These are phyloP conservation scores for Xestia xanthographa DNA, from an alignment of 2,888 invertebrate genomes.

Conservation along the genomic window DNA sequence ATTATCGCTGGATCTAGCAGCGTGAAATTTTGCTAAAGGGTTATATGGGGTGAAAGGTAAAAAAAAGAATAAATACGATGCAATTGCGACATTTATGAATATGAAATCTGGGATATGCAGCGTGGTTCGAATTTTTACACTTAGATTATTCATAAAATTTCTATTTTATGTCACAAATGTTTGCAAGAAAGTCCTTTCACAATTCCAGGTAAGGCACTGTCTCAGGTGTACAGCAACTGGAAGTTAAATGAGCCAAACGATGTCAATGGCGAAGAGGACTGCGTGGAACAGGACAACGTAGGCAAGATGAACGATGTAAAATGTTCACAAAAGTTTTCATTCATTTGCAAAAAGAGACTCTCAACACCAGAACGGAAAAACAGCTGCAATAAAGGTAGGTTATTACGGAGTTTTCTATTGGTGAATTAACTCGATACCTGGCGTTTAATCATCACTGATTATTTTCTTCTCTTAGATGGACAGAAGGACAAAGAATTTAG, in stretches of 20 bases:
- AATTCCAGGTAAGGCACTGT: slow-evolving; percentile 74
- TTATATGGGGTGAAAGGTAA: no score
- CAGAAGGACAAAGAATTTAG: no score
- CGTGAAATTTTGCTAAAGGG: no score
- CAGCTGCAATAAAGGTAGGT: slow-evolving; percentile 74
- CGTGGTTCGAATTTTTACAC: no score
- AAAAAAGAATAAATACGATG: no score
- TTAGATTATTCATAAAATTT: no score
- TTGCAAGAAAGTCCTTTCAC: not conserved
- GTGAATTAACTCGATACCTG: not conserved
- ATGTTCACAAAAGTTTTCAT: slow-evolving; percentile 73
- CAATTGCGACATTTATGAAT: no score
- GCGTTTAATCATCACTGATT: not conserved
- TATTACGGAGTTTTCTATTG: accelerated
- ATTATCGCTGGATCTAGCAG: no score
- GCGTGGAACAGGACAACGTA: slow-evolving; percentile 62
- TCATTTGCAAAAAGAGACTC: slow-evolving; percentile 81
- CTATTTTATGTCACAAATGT: no score
- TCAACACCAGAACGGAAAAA: slow-evolving; percentile 76
- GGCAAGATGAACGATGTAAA: slow-evolving; percentile 73
- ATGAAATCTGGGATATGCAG: no score
- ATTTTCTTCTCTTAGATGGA: not conserved
- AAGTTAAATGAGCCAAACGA: slow-evolving; percentile 79
- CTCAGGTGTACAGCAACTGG: slow-evolving; percentile 68
- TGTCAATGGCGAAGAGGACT: slow-evolving; percentile 70